phyloP scores from a whole-genome alignment of 2,797 vertebrate genomes.

The Gymnothorax javanicus region DNA sequence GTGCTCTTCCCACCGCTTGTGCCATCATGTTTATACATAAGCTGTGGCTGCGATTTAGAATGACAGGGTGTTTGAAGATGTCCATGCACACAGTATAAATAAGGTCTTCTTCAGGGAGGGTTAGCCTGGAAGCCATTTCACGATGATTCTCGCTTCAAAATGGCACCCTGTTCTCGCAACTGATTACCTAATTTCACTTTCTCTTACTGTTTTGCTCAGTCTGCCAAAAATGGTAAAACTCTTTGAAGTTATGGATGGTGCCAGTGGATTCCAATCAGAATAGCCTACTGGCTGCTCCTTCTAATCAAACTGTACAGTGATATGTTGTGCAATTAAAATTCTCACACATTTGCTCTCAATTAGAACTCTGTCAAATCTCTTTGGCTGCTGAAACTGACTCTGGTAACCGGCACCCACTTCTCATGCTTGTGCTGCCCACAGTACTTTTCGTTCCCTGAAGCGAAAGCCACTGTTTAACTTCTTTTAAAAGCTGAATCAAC shows the following conservation, averaged over 20 bases:
- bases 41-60: neutral
- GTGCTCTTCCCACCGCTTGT: neutral
- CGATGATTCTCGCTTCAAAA: neutral
- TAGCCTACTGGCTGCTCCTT: neutral
- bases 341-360: neutral
- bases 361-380: neutral
- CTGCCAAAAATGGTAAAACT: neutral
- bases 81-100: neutral
- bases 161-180: too few species aligned
- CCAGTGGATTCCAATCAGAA: neutral
- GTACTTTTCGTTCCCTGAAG: too few species aligned
- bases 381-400: neutral
- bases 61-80: neutral
- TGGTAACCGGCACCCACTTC: neutral
- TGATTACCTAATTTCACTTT: neutral
- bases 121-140: neutral
- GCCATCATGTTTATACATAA: neutral
- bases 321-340: neutral
- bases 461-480: too few species aligned
- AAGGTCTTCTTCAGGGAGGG: conserved; percentile 2
- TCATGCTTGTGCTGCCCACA: neutral
- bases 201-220: neutral
- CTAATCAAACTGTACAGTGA: neutral
- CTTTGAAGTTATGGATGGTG: neutral
- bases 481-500: too few species aligned